phyloP scores from a whole-genome alignment of 2,113 vertebrate genomes.

The Megaptera novaeangliae region DNA sequence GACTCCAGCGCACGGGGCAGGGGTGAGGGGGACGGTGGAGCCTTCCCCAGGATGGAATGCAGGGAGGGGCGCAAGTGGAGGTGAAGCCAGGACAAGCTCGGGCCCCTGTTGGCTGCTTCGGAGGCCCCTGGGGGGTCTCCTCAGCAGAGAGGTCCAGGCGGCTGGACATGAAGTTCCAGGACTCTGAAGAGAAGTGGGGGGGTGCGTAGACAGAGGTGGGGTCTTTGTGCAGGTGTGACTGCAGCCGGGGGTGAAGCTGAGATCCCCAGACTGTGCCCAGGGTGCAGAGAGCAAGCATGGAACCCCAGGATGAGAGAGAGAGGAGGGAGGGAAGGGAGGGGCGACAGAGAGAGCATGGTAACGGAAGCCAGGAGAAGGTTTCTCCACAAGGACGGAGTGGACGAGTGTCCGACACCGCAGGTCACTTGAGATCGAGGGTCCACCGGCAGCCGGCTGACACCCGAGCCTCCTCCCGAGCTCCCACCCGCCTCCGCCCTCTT shows the following conservation, averaged over 20 bases:
- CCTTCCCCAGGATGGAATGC: background rate
- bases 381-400: background rate
- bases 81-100: background rate
- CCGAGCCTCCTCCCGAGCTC: rapidly evolving
- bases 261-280: background rate
- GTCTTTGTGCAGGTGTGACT: rapidly evolving
- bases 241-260: background rate
- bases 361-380: background rate
- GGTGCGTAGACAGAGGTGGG: no score
- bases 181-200: background rate
- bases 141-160: background rate
- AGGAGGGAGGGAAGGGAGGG: rapidly evolving
- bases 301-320: no score
- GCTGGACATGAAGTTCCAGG: background rate
- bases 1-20: no score
- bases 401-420: rapidly evolving
- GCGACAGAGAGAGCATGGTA: rapidly evolving
- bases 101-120: background rate
- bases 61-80: no score
- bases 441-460: rapidly evolving
- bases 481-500: rapidly evolving
- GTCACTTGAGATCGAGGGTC: background rate
- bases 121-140: rapidly evolving
- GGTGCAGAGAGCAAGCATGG: background rate
- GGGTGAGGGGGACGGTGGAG: background rate